These are phyloP conservation scores for Notodonta ziczac DNA, from an alignment of 2,888 invertebrate species.

Conservation along the genomic window DNA sequence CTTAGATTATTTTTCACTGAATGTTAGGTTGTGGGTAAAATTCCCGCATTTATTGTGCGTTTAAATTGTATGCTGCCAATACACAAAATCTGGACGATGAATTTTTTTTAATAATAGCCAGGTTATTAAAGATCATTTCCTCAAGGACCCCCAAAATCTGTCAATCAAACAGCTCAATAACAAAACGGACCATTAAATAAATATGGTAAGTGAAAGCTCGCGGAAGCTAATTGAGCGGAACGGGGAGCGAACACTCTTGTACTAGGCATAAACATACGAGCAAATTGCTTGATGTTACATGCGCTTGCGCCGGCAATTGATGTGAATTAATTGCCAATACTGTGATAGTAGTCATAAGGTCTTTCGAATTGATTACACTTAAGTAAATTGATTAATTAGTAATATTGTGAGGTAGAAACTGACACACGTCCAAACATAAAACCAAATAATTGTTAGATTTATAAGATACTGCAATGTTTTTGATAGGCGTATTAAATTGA, in stretches of 20 bases:
- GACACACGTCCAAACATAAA: too few relatives aligned
- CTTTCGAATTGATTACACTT: not conserved
- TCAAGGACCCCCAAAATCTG: conserved; percentile 14
- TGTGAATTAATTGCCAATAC: not conserved
- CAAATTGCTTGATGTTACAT: not conserved
- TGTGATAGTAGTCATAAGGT: not conserved
- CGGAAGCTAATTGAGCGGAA: conserved; percentile 38
- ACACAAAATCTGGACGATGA: too few relatives aligned
- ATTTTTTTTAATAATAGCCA: not conserved
- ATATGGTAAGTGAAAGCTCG: conserved; percentile 44
- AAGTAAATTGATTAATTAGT: not conserved
- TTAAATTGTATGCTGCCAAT: too few relatives aligned
- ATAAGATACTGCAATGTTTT: too few relatives aligned
- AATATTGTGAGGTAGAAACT: not conserved
- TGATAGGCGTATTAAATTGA: too few relatives aligned
- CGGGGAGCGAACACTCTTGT: conserved; percentile 15
- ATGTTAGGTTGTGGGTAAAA: too few relatives aligned
- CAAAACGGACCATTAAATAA: conserved; percentile 30
- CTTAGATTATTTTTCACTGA: too few relatives aligned
- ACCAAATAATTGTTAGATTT: too few relatives aligned
- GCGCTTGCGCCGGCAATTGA: not conserved
- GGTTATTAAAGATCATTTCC: not conserved
- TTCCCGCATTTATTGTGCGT: too few relatives aligned
- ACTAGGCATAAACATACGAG: conserved; percentile 10
- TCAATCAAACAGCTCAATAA: conserved; percentile 25